phyloP scores from a whole-genome alignment of 2,113 vertebrate species.

The Eclectus roratus region DNA sequence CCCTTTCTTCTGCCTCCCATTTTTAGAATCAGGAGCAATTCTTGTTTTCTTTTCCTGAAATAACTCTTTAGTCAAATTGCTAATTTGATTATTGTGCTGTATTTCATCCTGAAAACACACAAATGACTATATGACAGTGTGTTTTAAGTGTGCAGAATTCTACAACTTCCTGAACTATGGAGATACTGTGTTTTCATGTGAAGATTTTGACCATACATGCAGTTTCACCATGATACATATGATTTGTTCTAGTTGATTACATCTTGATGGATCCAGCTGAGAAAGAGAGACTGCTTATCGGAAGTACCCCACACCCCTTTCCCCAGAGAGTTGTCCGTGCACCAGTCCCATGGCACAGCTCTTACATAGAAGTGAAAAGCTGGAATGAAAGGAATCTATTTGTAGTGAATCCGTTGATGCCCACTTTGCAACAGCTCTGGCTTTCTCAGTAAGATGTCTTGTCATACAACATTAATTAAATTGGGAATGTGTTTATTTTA shows the following conservation, averaged over 20 bases:
- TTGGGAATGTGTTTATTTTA: not conserved
- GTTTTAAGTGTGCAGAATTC: not conserved
- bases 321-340: slow-evolving; percentile 79
- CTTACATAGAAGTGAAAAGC: slow-evolving; percentile 60
- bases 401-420: slow-evolving; percentile 80
- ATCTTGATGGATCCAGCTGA: slow-evolving; percentile 85
- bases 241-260: slow-evolving; percentile 84
- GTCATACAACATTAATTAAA: not conserved
- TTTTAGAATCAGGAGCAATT: not conserved
- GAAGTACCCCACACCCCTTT: slow-evolving; percentile 77
- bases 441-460: slow-evolving; percentile 76
- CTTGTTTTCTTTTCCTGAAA: not conserved
- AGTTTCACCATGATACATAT: not conserved
- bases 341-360: slow-evolving; percentile 84
- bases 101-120: not conserved
- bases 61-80: not conserved
- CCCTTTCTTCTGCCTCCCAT: not conserved
- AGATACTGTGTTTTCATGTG: not conserved
- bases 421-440: slow-evolving; percentile 83
- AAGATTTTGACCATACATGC: not conserved
- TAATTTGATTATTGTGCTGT: not conserved
- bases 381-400: slow-evolving; percentile 85
- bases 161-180: not conserved
- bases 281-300: slow-evolving; percentile 80
- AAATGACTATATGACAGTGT: not conserved